Evolutionary conservation across 2,113 vertebrate genomes (phyloP), one percentile per base, ranked within the genome.

Genomic region (Thunnus maccoyii): DNA sequence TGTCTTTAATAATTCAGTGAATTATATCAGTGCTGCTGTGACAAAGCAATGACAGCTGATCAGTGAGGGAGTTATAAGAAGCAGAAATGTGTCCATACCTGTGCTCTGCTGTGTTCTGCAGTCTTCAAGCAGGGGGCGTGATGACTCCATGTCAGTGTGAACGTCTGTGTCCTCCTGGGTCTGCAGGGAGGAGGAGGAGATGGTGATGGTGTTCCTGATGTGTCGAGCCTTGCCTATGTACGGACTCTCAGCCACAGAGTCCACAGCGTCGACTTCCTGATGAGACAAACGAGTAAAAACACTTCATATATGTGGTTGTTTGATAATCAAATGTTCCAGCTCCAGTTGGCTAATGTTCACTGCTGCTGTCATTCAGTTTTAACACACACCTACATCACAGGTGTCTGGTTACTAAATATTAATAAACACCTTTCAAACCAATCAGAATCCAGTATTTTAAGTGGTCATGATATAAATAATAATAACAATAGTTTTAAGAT

Each of bases 181-280:
- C 20, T 66, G 69, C 54, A 44, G 44, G 15, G 46, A 17, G 52
- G 71, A 20, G 46, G 36, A 7, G 48, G 57, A 46, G 57, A 67
- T 36, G 18, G 68, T 25, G 60, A 41, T 18, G 36, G n/a, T 14
- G 14, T 8, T 64, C 17, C 22, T 55, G 57, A 71, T 36, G 36
- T 55, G 54, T 13, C 14, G 27, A 66, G 61, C 78, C 30, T 66
- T 63, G 7, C 32, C 22, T 1, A 55, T 60, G 75, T 60, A 60
- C 0, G 30, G 41, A 71, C 58, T 71, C 36, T 79, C 69, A 32
- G 27, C 41, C 41, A 30, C 18, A 17, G 62, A 46, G 51, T 76
- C 63, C 10, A 51, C n/a, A 3, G 3, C 0, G 17, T 54, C 20
- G 10, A 50, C 54, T 2, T 60, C 32, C 78, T 80, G 70, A 18